A percentile compares a stretch with the other conserved stretches of the same genome.
Conservation (phyloP, 2,113 vertebrate genomes). For the Morone saxatilis region DNA sequence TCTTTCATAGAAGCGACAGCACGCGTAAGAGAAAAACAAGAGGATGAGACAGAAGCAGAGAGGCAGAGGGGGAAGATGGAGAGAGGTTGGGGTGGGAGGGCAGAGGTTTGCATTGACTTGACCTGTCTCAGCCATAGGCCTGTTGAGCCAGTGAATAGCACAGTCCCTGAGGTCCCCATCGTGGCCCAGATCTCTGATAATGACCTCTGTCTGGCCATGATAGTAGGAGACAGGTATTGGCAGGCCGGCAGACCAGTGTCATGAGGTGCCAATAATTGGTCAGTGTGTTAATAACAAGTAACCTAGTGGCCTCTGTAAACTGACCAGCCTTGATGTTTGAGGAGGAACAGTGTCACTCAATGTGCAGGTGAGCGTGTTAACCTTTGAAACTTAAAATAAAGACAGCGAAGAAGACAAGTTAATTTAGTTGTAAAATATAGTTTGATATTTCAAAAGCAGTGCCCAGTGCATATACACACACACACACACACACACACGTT, state of each 20-base stretch:
- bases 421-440: neutral
- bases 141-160: slow-evolving; percentile 68
- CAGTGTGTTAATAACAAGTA: slow-evolving; percentile 78
- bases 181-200: slow-evolving; percentile 77
- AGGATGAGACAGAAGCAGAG: slow-evolving; percentile 27
- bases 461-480: neutral
- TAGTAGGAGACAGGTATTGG: slow-evolving; percentile 79
- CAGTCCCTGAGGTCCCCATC: slow-evolving; percentile 76
- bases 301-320: slow-evolving; percentile 59
- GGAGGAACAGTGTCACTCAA: neutral
- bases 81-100: slow-evolving; percentile 14
- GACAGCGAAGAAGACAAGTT: neutral
- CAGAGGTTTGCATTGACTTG: slow-evolving; percentile 68
- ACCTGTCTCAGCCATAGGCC: slow-evolving; percentile 64
- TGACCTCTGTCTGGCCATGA: slow-evolving; percentile 80
- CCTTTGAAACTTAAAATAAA: slow-evolving; percentile 10
- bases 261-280: slow-evolving; percentile 79
- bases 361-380: slow-evolving; percentile 5
- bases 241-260: slow-evolving; percentile 76
- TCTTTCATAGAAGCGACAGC: slow-evolving; percentile 16
- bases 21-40: slow-evolving; percentile 20
- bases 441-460: slow-evolving; percentile 8
- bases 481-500: neutral
- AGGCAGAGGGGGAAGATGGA: neutral
- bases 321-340: slow-evolving; percentile 30